These are phyloP conservation scores for Eurytoma adleriae DNA, from an alignment of 2,888 invertebrate genomes.

Conservation along the genomic window DNA sequence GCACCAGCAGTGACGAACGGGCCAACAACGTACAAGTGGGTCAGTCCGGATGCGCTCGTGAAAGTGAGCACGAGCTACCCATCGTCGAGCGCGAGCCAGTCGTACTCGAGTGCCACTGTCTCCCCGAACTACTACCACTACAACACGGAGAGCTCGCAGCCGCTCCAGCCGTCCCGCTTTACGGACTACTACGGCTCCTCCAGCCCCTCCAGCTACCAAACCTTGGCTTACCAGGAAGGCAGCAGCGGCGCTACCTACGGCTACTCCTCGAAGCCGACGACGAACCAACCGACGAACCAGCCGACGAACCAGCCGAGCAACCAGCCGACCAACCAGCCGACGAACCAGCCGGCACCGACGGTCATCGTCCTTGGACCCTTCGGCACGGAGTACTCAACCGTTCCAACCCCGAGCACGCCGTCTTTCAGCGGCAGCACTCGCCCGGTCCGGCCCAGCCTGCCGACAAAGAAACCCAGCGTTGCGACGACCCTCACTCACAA, in stretches of 20 bases:
- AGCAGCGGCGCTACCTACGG: constrained; percentile 56
- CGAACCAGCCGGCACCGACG: constrained; percentile 78
- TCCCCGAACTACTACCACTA: constrained; percentile 71
- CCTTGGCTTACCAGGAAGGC: constrained; percentile 56
- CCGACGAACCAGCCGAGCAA: too few relatives aligned
- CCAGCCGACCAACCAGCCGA: too few relatives aligned
- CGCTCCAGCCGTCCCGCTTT: constrained; percentile 43
- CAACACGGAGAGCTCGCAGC: constrained; percentile 61
- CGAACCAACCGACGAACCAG: constrained; percentile 74
- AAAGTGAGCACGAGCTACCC: constrained; percentile 62
- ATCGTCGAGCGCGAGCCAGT: constrained; percentile 57
- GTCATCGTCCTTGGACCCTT: constrained; percentile 80
- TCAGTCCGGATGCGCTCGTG: constrained; percentile 67
- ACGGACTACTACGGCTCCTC: constrained; percentile 22
- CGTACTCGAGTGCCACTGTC: constrained; percentile 63
- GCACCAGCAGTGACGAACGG: constrained; percentile 38
- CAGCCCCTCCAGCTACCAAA: constrained; percentile 42
- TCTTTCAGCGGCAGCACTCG: constrained; percentile 59
- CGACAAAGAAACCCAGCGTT: constrained; percentile 67
- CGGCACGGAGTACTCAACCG: constrained; percentile 69
- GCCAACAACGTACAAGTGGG: constrained; percentile 69
- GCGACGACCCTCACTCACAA: constrained; percentile 72
- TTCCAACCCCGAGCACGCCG: constrained; percentile 69
- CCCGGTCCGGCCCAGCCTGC: constrained; percentile 54
- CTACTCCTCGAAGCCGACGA: constrained; percentile 71